These are phyloP conservation scores for Rhinopomastus cyanomelas DNA, from an alignment of 2,113 vertebrate genomes.

Conservation along the genomic window DNA sequence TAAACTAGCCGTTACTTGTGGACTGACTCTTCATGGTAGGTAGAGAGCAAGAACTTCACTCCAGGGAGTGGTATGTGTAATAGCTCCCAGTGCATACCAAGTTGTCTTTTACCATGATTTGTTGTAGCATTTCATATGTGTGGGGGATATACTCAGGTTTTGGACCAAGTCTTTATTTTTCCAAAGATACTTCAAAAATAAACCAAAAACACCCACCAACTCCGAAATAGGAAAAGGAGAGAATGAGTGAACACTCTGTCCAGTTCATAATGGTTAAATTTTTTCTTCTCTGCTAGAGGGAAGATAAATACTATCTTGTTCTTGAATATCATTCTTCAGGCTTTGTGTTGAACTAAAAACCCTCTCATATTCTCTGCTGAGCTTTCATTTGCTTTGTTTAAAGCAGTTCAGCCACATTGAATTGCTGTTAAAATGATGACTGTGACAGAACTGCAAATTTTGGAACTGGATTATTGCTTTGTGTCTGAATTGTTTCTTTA, in stretches of 20 bases:
- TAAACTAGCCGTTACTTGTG: neutral
- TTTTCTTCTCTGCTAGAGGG: neutral
- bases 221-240: too few relatives aligned
- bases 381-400: neutral
- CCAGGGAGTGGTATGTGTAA: too few relatives aligned
- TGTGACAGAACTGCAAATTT: neutral
- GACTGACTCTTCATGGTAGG: too few relatives aligned
- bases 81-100: neutral
- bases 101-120: neutral
- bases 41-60: neutral
- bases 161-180: neutral
- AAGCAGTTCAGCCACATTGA: neutral
- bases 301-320: neutral
- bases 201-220: neutral
- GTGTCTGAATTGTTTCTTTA: neutral
- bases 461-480: neutral
- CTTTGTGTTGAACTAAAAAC: neutral
- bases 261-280: neutral
- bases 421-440: neutral
- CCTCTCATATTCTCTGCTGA: neutral
- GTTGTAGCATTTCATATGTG: neutral
- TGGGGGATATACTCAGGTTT: neutral
- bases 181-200: neutral
- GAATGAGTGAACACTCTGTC: neutral
- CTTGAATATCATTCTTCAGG: neutral